phyloP scores from a whole-genome alignment of 1,140 invertebrate species.

The Cepaea nemoralis region DNA sequence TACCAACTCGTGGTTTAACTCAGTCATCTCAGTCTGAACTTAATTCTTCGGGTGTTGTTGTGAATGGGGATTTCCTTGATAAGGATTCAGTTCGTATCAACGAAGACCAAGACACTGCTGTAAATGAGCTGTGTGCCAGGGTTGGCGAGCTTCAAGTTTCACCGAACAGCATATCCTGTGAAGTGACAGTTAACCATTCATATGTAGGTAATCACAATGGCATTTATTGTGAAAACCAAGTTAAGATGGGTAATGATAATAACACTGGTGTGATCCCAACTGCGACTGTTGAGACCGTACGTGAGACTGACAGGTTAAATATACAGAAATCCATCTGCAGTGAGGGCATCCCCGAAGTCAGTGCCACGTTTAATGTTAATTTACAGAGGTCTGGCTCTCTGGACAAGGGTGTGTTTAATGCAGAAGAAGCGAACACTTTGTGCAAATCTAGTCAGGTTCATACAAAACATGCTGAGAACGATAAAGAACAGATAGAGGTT shows the following conservation, averaged over 20 bases:
- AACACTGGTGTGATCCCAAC: too few relatives aligned
- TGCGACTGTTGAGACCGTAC: too few relatives aligned
- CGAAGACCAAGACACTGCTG: not conserved
- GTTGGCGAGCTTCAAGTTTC: not conserved
- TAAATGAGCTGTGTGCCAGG: not conserved
- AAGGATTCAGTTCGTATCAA: not conserved
- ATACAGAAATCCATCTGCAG: not conserved
- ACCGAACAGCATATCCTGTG: slow-evolving; percentile 1
- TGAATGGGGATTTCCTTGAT: not conserved
- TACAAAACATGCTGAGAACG: not conserved
- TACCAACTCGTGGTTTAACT: not conserved
- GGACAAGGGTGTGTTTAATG: not conserved
- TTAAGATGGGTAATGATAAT: not conserved
- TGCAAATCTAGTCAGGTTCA: not conserved
- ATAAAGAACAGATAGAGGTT: not conserved
- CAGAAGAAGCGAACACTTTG: not conserved
- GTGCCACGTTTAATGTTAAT: slow-evolving; percentile 4
- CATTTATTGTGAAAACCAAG: not conserved
- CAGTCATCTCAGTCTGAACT: not conserved
- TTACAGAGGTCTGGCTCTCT: not conserved
- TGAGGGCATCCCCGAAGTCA: not conserved
- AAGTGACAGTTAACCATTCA: slow-evolving; percentile 12
- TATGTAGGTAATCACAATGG: not conserved
- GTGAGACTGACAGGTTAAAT: not conserved
- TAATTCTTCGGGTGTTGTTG: not conserved